These are phyloP conservation scores for Triplophysa bombifrons DNA, from an alignment of 2,797 vertebrate species.

Conservation along the genomic window DNA sequence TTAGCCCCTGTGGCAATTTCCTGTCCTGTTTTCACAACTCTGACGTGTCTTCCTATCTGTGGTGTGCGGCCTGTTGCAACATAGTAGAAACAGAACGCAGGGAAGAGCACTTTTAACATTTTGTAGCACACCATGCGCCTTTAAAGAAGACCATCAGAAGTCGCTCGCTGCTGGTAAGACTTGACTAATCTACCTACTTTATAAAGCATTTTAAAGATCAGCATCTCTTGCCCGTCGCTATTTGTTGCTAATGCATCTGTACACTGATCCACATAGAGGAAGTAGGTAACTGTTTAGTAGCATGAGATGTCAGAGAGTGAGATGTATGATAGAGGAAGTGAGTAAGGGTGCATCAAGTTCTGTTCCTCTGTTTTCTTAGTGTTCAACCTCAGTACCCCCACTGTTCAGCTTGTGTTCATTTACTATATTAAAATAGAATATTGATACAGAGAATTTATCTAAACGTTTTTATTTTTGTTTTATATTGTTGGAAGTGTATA, in stretches of 20 bases:
- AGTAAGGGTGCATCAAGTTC: constrained; percentile 48
- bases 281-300: constrained; percentile 45
- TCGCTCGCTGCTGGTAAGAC: constrained; percentile 51
- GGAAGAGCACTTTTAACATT: constrained; percentile 57
- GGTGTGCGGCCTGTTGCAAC: constrained; percentile 74
- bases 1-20: constrained; percentile 74
- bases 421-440: background rate
- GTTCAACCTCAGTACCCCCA: constrained; percentile 4
- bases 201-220: constrained; percentile 6
- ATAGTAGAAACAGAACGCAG: constrained; percentile 65
- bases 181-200: constrained; percentile 40
- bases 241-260: constrained; percentile 46
- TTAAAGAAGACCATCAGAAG: constrained; percentile 24
- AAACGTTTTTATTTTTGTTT: background rate
- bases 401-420: background rate
- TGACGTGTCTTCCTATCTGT: constrained; percentile 69
- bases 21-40: constrained; percentile 80
- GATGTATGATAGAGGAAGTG: constrained; percentile 59
- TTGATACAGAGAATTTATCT: background rate
- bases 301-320: constrained; percentile 39
- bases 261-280: constrained; percentile 47
- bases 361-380: constrained; percentile 54
- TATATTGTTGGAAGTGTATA: too few species aligned
- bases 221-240: constrained; percentile 28
- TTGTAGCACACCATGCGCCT: constrained; percentile 33